Evolutionary conservation across 2,888 invertebrate genomes (phyloP).

Genomic region (Bedellia somnulentella): DNA sequence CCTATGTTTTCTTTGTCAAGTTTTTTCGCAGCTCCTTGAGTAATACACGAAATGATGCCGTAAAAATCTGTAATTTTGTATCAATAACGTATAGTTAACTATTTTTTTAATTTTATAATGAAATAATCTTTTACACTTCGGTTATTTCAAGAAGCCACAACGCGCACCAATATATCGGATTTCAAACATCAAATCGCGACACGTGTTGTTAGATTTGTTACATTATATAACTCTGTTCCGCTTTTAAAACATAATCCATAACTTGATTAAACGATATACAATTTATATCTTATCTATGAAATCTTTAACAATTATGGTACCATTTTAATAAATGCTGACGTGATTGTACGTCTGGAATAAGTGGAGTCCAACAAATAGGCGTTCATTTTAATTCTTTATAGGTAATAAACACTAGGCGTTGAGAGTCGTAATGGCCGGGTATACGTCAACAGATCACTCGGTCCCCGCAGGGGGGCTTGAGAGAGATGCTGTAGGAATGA

Average conservation of each 20-base stretch:
- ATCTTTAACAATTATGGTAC: no score
- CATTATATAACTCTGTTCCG: background rate
- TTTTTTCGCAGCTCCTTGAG: no score
- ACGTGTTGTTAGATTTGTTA: conserved; percentile 4
- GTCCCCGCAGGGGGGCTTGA: conserved; percentile 1
- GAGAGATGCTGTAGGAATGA: no score
- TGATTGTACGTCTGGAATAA: no score
- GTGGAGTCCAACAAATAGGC: no score
- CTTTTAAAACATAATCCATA: no score
- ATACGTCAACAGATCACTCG: conserved; percentile 2
- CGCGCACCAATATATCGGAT: background rate
- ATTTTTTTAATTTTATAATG: background rate
- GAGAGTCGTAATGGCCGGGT: conserved; percentile 2
- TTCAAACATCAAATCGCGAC: conserved; percentile 1
- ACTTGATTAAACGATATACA: no score
- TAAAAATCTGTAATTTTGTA: background rate
- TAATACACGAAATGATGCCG: background rate
- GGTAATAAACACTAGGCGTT: conserved; percentile 2
- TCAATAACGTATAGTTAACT: background rate
- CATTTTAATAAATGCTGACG: no score
- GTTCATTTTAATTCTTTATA: conserved; percentile 3
- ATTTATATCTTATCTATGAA: no score
- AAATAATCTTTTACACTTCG: background rate
- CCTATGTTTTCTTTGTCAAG: conserved; percentile 1
- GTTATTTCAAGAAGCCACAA: conserved; percentile 2